These are phyloP conservation scores for Ctenomys sociabilis DNA, from an alignment of 2,113 vertebrate species.

Conservation along the genomic window DNA sequence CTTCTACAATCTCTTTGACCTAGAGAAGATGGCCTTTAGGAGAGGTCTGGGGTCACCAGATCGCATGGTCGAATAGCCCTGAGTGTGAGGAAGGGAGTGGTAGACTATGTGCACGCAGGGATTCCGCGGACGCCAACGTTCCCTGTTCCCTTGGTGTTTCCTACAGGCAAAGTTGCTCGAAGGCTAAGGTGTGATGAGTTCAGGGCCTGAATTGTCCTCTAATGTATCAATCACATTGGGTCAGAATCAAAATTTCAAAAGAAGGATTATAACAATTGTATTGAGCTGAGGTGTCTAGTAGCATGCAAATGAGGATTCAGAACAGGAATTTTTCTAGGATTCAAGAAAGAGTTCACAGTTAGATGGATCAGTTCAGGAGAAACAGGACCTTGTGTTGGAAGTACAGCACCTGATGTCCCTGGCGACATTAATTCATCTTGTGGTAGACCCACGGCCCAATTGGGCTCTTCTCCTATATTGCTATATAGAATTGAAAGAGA, in stretches of 20 bases:
- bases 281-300: neutral
- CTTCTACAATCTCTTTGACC: neutral
- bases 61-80: neutral
- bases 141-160: neutral
- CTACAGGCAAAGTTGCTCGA: neutral
- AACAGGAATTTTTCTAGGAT: neutral
- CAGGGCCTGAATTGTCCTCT: neutral
- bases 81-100: neutral
- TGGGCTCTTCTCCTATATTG: neutral
- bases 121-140: neutral
- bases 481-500: neutral
- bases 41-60: neutral
- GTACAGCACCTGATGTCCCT: neutral
- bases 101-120: neutral
- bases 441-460: neutral
- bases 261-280: neutral
- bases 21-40: neutral
- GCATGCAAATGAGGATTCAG: neutral
- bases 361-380: neutral
- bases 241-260: slow-evolving; percentile 45
- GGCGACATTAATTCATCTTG: neutral
- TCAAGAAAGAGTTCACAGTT: neutral
- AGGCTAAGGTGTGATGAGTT: neutral
- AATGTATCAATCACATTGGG: neutral
- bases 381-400: neutral